These are phyloP conservation scores for Dolichopus griseipennis DNA, from an alignment of 2,888 invertebrate genomes.

Conservation along the genomic window DNA sequence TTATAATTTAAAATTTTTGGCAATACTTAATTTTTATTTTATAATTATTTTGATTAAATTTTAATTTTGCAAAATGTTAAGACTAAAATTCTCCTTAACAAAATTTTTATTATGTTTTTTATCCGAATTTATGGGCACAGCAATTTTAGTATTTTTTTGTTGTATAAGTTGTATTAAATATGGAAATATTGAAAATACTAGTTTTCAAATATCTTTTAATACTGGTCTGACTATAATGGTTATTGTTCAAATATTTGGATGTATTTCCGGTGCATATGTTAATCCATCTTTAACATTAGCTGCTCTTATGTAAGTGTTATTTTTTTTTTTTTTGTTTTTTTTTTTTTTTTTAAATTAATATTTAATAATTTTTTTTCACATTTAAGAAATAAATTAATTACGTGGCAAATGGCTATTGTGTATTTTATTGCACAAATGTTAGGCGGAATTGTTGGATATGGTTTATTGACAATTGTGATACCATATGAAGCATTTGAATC, in stretches of 20 bases:
- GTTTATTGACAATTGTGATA: slow-evolving; percentile 52
- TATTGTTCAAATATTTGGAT: slow-evolving; percentile 64
- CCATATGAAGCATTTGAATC: slow-evolving; percentile 32
- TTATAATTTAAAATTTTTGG: no score
- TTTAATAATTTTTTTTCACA: not conserved
- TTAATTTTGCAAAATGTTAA: no score
- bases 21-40: no score
- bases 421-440: slow-evolving; percentile 58
- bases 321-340: not conserved
- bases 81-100: no score
- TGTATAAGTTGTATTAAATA: slow-evolving; percentile 56
- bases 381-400: slow-evolving; percentile 32
- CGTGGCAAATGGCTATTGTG: slow-evolving; percentile 45
- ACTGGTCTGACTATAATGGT: slow-evolving; percentile 63
- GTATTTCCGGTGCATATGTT: slow-evolving; percentile 68
- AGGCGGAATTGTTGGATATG: slow-evolving; percentile 62
- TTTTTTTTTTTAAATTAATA: not conserved
- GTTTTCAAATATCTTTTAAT: slow-evolving; percentile 36
- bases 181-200: slow-evolving; percentile 32
- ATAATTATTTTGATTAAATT: no score
- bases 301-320: slow-evolving; percentile 38
- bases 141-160: slow-evolving; percentile 58
- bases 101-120: slow-evolving; percentile 32
- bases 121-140: slow-evolving; percentile 61
- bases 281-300: slow-evolving; percentile 68